Conservation (phyloP, 2,113 vertebrate genomes). For the Hydrochoerus hydrochaeris region DNA sequence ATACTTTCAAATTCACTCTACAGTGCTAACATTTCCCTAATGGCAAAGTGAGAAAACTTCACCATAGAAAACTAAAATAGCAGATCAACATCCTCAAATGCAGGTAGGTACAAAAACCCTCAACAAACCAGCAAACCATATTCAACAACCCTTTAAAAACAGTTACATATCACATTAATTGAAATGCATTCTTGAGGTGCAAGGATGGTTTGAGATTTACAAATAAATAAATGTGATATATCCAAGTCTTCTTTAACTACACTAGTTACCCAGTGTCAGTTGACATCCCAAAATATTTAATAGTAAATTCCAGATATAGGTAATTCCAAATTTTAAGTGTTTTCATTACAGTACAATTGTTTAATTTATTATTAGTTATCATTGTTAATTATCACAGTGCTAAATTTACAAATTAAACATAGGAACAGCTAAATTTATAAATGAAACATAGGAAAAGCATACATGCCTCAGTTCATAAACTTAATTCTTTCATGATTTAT, state of each 20-base stretch:
- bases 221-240: background rate
- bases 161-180: background rate
- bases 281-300: background rate
- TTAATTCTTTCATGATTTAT: background rate
- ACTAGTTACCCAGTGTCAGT: too few species aligned
- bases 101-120: background rate
- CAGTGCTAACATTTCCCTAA: background rate
- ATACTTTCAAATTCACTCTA: background rate
- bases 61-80: background rate
- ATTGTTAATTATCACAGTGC: background rate
- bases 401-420: background rate
- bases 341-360: background rate
- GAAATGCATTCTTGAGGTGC: background rate
- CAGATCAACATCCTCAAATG: background rate
- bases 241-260: too few species aligned
- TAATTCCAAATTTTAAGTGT: background rate
- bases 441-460: background rate
- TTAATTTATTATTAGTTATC: background rate
- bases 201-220: background rate
- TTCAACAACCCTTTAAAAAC: background rate
- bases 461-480: background rate
- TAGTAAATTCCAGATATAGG: background rate
- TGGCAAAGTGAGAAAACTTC: background rate
- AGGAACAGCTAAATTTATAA: too few species aligned
- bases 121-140: background rate